Evolutionary conservation across 2,113 vertebrate genomes (phyloP).

Genomic region (Lutjanus erythropterus): DNA sequence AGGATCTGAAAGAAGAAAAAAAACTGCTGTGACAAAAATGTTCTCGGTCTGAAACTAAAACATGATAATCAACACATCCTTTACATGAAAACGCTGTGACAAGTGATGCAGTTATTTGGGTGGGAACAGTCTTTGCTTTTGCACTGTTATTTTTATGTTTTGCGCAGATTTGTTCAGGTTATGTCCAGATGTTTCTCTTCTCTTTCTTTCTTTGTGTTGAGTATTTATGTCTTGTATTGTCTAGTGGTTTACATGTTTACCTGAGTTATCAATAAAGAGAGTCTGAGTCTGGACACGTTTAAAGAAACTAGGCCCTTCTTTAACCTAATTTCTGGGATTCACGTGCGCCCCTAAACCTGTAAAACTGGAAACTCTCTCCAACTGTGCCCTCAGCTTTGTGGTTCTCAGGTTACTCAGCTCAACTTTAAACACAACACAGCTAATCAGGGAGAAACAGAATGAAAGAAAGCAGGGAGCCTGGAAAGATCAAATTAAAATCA

Average conservation of each 20-base stretch:
- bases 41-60: constrained; percentile 10
- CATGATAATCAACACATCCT: background rate
- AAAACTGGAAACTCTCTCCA: background rate
- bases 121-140: background rate
- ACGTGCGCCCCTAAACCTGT: background rate
- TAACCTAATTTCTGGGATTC: background rate
- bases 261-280: too few relatives aligned
- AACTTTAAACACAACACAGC: background rate
- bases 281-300: too few relatives aligned
- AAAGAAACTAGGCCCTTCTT: background rate
- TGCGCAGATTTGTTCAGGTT: too few relatives aligned
- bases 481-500: background rate
- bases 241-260: too few relatives aligned
- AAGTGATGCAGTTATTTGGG: background rate
- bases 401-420: background rate
- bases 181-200: too few relatives aligned
- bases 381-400: background rate
- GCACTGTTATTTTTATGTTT: too few relatives aligned
- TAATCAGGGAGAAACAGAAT: background rate
- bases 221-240: too few relatives aligned
- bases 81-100: background rate
- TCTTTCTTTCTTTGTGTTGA: too few relatives aligned
- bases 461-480: too few relatives aligned
- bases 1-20: background rate
- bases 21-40: background rate